Base-by-base conservation (phyloP, 2,113 vertebrate species). In the Enhydra lutris region DNA sequence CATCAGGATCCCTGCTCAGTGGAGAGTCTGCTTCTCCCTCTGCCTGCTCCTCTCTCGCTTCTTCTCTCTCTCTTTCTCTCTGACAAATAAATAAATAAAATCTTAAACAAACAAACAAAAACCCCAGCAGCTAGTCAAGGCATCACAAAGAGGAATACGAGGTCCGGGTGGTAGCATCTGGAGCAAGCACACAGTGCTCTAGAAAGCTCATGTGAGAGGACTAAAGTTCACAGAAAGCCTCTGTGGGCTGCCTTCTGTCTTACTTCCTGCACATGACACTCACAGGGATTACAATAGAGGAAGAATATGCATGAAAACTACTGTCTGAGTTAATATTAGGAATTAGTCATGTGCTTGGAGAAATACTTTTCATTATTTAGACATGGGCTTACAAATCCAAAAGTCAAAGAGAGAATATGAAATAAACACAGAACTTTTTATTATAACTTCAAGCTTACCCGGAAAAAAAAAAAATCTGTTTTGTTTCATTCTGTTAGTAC, bases 201-300 rank as follows among this genome's bases (percentile, higher is more conserved):
- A 86, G 98, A 73, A 95, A 80, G 96, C 82, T 55, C 81, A 14
- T 31, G 55, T 10, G 93, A 89, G 69, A 61, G 50, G 26, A 36
- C 4, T 11, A 9, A 63, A 92, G 88, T 21, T 36, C 31, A 52
- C 90, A 80, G n/a, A 17, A 84, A 59, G 55, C 0, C 47, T 23
- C 11, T 23, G 42, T 90, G 26, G 18, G 74, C 74, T 45, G 39
- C 42, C 39, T 45, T 87, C 85, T 36, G 57, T 69, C 82, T 74
- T 83, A 45, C 24, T 80, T 93, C 59, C 0, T 1, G 92, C 98
- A 78, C 91, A 79, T 97, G 98, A 98, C 73, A 26, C 80, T 95
- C 98, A 59, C 18, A 3, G 82, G 98, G 94, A 87, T 87, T 20
- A 36, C 18, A 89, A 26, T 1, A 83, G 47, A 18, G 63, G 12